Evolutionary conservation across 2,797 vertebrate species (phyloP).

Genomic region (Fistularia tabacaria): DNA sequence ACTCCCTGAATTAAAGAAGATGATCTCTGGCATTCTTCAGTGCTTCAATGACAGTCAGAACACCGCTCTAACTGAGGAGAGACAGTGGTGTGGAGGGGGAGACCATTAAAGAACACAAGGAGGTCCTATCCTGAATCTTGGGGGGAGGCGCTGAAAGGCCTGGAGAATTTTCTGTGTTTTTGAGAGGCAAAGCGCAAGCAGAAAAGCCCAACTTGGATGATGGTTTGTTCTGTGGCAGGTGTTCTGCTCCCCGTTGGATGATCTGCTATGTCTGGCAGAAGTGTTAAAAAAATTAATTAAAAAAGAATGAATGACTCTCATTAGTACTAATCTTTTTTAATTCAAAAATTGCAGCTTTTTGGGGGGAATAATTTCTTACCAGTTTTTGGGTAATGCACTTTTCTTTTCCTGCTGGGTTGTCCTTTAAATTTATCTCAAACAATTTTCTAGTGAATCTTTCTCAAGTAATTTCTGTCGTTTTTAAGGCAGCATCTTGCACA

Average conservation of each 20-base stretch:
- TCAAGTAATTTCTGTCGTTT: no score
- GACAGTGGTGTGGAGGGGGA: slow-evolving; percentile 6
- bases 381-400: no score
- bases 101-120: slow-evolving; percentile 24
- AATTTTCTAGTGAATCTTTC: no score
- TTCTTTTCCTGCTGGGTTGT: no score
- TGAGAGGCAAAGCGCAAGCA: slow-evolving; percentile 4
- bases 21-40: slow-evolving; percentile 1
- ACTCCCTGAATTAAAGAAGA: slow-evolving; percentile 11
- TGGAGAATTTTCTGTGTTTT: slow-evolving; percentile 11
- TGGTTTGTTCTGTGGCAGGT: slow-evolving; percentile 48
- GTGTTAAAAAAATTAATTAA: no score
- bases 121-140: slow-evolving; percentile 2
- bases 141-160: slow-evolving; percentile 16
- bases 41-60: slow-evolving; percentile 14
- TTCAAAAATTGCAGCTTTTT: no score
- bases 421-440: no score
- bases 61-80: slow-evolving; percentile 4
- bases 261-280: not conserved
- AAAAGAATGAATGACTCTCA: no score
- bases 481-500: no score
- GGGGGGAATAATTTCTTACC: no score
- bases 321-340: no score
- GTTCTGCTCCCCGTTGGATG: slow-evolving; percentile 36
- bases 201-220: slow-evolving; percentile 22